A percentile compares a stretch with the other conserved stretches of the same genome.
These are phyloP conservation scores for Sinhomidia bicolor DNA, from an alignment of 2,888 invertebrate species.

Conservation along the genomic window DNA sequence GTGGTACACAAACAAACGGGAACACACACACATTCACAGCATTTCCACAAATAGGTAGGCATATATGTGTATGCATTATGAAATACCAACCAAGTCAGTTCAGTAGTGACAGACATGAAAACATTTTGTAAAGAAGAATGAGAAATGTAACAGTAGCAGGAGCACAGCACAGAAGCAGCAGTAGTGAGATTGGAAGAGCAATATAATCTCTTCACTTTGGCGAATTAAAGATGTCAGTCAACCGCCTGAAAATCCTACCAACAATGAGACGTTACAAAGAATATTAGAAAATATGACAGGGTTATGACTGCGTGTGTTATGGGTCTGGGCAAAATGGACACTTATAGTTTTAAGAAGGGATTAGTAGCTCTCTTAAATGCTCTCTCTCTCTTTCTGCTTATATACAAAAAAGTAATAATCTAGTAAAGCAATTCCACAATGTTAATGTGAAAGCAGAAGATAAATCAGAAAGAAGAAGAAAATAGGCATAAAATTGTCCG, in stretches of 20 bases:
- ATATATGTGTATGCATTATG: neutral
- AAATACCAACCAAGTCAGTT: slow-evolving; percentile 16
- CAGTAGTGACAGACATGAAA: slow-evolving; percentile 24
- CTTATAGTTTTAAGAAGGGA: slow-evolving; percentile 40
- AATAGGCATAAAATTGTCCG: slow-evolving; percentile 29
- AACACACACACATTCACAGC: too few relatives aligned
- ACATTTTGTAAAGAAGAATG: neutral
- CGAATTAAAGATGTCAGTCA: slow-evolving; percentile 51
- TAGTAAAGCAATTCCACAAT: neutral
- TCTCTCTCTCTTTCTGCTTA: neutral
- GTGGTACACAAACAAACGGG: neutral
- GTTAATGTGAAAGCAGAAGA: neutral
- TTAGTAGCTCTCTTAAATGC: neutral
- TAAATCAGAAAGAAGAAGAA: neutral
- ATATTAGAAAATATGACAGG: neutral
- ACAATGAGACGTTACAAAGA: slow-evolving; percentile 8
- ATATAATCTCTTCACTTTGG: slow-evolving; percentile 34
- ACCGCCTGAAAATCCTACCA: slow-evolving; percentile 17
- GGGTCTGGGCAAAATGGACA: neutral
- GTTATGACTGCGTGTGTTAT: too few relatives aligned
- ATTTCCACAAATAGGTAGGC: neutral
- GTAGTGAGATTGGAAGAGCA: neutral
- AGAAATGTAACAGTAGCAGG: too few relatives aligned
- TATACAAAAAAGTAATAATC: neutral
- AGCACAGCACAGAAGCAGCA: neutral